Conservation (phyloP, 2,797 vertebrate genomes). For the Arrhamphus sclerolepis region DNA sequence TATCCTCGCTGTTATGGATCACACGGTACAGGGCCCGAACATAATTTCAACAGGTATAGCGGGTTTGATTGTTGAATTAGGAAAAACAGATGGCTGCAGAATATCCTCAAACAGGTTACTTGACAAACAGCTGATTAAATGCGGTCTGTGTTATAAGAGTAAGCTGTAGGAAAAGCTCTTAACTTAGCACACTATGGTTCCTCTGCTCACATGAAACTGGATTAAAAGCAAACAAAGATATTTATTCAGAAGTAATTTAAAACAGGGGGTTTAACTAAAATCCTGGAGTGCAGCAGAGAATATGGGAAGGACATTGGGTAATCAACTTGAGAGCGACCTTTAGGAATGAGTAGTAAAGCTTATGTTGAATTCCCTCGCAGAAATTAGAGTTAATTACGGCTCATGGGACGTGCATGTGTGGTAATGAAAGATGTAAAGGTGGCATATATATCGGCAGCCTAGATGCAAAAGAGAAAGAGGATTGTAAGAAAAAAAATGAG, state of each 20-base stretch:
- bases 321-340: constrained; percentile 78
- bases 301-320: constrained; percentile 80
- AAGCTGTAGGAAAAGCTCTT: constrained; percentile 71
- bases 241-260: constrained; percentile 82
- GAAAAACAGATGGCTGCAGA: constrained; percentile 38
- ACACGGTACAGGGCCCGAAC: neutral
- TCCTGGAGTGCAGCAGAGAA: constrained; percentile 72
- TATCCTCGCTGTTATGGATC: neutral
- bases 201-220: constrained; percentile 75
- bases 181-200: constrained; percentile 68
- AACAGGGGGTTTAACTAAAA: constrained; percentile 74
- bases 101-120: constrained; percentile 53
- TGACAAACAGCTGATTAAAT: constrained; percentile 74
- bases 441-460: constrained; percentile 23
- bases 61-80: constrained; percentile 19
- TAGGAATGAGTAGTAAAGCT: constrained; percentile 79
- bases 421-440: constrained; percentile 28
- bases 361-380: constrained; percentile 75
- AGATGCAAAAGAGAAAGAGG: constrained; percentile 7
- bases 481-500: neutral
- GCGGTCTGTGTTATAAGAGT: constrained; percentile 62
- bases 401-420: constrained; percentile 59
- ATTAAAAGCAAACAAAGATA: constrained; percentile 84
- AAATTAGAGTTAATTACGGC: constrained; percentile 76
- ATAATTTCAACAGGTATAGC: constrained; percentile 1